phyloP scores from a whole-genome alignment of 2,797 vertebrate species.

The Eurystomus glaucurus region DNA sequence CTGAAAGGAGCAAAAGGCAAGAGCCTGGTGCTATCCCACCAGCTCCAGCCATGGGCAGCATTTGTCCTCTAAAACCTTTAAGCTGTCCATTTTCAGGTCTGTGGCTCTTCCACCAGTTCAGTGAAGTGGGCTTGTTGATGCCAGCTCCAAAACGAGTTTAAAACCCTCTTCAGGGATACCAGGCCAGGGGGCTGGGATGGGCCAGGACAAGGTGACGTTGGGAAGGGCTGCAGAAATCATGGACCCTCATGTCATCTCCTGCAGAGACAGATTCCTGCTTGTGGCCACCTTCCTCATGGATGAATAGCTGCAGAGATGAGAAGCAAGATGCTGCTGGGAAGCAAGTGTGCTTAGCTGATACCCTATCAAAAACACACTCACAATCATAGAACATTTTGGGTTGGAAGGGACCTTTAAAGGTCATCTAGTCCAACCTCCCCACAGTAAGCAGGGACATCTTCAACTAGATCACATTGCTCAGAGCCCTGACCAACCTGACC shows the following conservation, averaged over 20 bases:
- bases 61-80: not conserved
- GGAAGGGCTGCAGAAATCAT: rapidly evolving
- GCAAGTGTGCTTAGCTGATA: not conserved
- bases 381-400: not conserved
- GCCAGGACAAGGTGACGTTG: not conserved
- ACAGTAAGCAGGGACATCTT: not conserved
- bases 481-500: not conserved
- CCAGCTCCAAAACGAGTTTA: not conserved
- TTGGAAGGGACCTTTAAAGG: not conserved
- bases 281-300: not conserved
- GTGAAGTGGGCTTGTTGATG: not conserved
- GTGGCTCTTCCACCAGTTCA: not conserved
- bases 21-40: rapidly evolving
- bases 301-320: not conserved
- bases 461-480: not conserved
- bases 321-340: not conserved
- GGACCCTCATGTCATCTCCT: rapidly evolving
- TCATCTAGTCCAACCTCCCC: not conserved
- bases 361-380: not conserved
- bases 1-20: not conserved
- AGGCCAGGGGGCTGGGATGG: not conserved
- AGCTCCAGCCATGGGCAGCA: rapidly evolving
- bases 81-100: not conserved
- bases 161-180: not conserved
- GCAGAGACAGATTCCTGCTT: not conserved